Evolutionary conservation across 2,888 invertebrate genomes (phyloP).

Genomic region (Campoletis raptor): DNA sequence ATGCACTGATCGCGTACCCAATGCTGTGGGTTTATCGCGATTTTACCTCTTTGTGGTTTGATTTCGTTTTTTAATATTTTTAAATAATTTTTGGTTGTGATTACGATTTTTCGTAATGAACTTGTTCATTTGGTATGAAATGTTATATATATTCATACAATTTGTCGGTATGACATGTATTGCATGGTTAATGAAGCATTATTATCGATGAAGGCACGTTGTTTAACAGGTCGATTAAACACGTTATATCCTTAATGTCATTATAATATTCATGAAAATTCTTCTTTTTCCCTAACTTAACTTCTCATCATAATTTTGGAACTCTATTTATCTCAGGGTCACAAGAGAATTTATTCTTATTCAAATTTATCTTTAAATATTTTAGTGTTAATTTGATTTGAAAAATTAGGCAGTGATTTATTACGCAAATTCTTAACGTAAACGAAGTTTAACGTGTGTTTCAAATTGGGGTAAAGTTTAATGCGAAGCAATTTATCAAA

Average conservation of each 20-base stretch:
- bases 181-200: slow-evolving; percentile 32
- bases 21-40: no score
- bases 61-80: no score
- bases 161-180: not conserved
- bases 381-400: not conserved
- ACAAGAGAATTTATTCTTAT: not conserved
- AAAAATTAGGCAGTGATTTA: not conserved
- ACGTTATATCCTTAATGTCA: slow-evolving; percentile 9
- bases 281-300: not conserved
- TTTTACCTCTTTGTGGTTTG: no score
- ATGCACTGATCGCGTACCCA: no score
- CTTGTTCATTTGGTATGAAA: not conserved
- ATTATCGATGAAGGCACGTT: slow-evolving; percentile 37
- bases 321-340: not conserved
- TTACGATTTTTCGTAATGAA: not conserved
- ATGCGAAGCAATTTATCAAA: not conserved
- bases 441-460: not conserved
- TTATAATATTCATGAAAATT: slow-evolving; percentile 34
- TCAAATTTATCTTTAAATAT: not conserved
- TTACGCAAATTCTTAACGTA: not conserved
- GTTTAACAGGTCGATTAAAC: slow-evolving; percentile 39
- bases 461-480: not conserved
- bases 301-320: not conserved
- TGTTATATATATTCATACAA: not conserved
- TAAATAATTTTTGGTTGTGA: no score